Conservation (phyloP, 2,113 vertebrate genomes). For the Turdus rufiventris region DNA sequence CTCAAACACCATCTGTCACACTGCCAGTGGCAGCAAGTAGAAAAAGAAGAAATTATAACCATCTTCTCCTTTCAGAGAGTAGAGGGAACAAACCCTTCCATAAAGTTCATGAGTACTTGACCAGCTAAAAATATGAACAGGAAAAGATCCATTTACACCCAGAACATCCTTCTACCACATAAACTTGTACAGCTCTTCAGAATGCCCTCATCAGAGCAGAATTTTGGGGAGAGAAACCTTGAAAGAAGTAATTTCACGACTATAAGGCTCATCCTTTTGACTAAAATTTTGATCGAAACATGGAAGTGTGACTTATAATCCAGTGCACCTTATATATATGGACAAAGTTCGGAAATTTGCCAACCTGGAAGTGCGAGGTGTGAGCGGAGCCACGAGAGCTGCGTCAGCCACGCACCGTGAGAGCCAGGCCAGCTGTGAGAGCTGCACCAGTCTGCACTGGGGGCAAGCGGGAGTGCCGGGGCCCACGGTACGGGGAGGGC, state of each 20-base stretch:
- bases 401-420: no score
- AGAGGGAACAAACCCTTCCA: background rate
- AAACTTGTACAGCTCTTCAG: background rate
- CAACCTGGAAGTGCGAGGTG: no score
- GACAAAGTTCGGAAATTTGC: no score
- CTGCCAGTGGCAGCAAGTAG: background rate
- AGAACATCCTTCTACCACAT: background rate
- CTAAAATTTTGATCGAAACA: no score
- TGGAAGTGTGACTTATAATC: no score
- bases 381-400: no score
- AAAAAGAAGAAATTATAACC: background rate
- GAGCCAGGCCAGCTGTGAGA: no score
- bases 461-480: no score
- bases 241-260: background rate
- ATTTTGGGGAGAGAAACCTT: background rate
- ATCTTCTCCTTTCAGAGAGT: background rate
- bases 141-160: background rate
- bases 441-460: no score
- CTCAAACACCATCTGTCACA: background rate
- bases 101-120: background rate
- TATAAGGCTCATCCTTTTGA: no score
- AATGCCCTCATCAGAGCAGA: background rate
- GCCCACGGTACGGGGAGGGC: no score
- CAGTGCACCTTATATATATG: no score
- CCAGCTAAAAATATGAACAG: background rate